Evolutionary conservation across 2,797 vertebrate species (phyloP), one percentile per base, ranked within the genome.

Genomic region (Trachurus trachurus): DNA sequence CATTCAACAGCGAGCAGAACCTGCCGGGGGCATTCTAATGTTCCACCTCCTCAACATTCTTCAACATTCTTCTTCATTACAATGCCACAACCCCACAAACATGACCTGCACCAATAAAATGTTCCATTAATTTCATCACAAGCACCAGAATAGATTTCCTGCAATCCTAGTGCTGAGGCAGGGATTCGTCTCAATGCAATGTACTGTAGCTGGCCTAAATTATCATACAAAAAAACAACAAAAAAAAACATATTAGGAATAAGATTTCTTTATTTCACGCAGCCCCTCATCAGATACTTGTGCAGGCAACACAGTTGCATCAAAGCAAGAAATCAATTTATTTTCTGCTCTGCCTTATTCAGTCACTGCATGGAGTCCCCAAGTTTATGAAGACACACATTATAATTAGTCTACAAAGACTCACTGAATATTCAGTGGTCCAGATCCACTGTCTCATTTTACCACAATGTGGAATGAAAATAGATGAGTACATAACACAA

Each of bases 331-430:
- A 90, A 87, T 88, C 86, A 83, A 92, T 93, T 92, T 89, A 91
- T 89, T 93, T 91, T 78, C 79, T 84, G 75, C 83, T 79, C 76
- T 87, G 86, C 82, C 60, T 88, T 89, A 81, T 88, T 91, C 92
- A 91, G 91, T 87, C 91, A 62, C 91, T 22, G 19, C 89, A 86
- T 91, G 85, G 61, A 86, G 89, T 89, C 89, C 87, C 87, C 82
- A 90, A 92, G 89, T 90, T 93, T 90, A 93, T 86, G 82, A 92
- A 93, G 87, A 88, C 82, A 87, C 88, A 89, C 82, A 76, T 83
- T 89, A 90, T 93, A 93, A 92, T 94, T 93, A 93, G 88, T 88
- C 86, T 90, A 89, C 90, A 93, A 91, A 91, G 89, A 90, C 83
- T 87, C 62, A 49, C 88, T 93, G 93, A 92, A 94, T 94, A 94